phyloP scores from a whole-genome alignment of 1,140 invertebrate genomes.

The Drosophila sechellia region DNA sequence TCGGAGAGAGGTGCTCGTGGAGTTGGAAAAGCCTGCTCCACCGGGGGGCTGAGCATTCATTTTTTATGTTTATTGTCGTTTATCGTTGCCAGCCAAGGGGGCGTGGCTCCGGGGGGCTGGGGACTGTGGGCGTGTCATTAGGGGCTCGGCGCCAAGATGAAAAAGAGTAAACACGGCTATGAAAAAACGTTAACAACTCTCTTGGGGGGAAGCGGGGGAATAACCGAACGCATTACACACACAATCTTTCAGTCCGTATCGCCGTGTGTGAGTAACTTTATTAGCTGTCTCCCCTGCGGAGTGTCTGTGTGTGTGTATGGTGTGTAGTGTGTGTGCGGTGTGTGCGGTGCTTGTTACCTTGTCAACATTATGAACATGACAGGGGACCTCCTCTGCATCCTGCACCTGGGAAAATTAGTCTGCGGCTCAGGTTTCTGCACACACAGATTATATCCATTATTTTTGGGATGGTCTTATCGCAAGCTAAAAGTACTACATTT shows the following conservation, averaged over 20 bases:
- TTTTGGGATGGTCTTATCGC: not conserved
- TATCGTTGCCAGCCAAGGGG: slow-evolving; percentile 46
- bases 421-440: slow-evolving; percentile 25
- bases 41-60: slow-evolving; percentile 56
- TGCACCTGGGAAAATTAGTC: slow-evolving; percentile 61
- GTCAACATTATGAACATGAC: slow-evolving; percentile 76
- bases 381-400: slow-evolving; percentile 49
- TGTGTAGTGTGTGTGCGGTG: slow-evolving; percentile 32
- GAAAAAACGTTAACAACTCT: slow-evolving; percentile 82
- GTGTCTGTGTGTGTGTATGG: slow-evolving; percentile 11
- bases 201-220: slow-evolving; percentile 50
- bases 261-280: slow-evolving; percentile 40
- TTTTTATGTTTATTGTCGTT: slow-evolving; percentile 82
- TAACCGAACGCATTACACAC: slow-evolving; percentile 58
- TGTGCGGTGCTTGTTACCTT: slow-evolving; percentile 55
- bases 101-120: slow-evolving; percentile 19
- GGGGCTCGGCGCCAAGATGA: slow-evolving; percentile 71
- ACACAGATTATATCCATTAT: slow-evolving; percentile 6
- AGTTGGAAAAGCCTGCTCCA: slow-evolving; percentile 16
- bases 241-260: slow-evolving; percentile 51
- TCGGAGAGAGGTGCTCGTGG: not conserved
- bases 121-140: slow-evolving; percentile 66
- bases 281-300: slow-evolving; percentile 35
- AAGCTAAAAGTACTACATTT: not conserved
- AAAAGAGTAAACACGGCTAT: slow-evolving; percentile 79